Percentiles rank a stretch among this genome's conserved stretches.
Evolutionary conservation across 2,113 vertebrate genomes (phyloP).

Genomic region (Aviceda subcristata): DNA sequence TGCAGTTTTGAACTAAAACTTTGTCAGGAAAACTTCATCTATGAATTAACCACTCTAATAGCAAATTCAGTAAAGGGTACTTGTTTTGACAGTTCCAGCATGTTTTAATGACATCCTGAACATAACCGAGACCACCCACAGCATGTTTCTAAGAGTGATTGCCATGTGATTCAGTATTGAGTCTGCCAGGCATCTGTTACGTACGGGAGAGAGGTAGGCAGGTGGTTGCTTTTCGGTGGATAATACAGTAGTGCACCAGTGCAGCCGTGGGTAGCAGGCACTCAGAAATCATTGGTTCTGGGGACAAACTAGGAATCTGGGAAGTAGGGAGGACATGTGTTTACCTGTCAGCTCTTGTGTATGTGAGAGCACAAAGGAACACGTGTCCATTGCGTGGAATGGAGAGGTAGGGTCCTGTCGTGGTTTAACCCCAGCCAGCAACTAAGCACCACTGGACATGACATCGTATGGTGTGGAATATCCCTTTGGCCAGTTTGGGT

Average conservation of each 20-base stretch:
- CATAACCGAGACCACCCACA: not conserved
- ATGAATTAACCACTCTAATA: not conserved
- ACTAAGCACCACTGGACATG: no score
- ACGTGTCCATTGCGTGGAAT: accelerated
- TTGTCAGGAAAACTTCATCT: not conserved
- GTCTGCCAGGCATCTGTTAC: not conserved
- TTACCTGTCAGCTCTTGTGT: not conserved
- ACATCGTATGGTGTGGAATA: no score
- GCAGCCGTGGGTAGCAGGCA: not conserved
- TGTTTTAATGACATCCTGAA: not conserved
- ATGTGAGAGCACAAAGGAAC: not conserved
- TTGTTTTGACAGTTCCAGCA: not conserved
- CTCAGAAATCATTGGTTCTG: not conserved
- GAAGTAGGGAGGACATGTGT: not conserved
- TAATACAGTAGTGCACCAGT: not conserved
- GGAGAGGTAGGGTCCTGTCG: not conserved
- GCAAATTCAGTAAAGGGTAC: not conserved
- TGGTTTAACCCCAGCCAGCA: no score
- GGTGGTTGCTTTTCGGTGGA: not conserved
- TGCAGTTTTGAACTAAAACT: not conserved
- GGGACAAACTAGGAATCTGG: not conserved
- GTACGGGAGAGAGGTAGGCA: accelerated
- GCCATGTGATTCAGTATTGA: not conserved
- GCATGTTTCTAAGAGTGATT: accelerated
- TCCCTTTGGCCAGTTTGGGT: no score